These are phyloP conservation scores for Orchesella cincta DNA, from an alignment of 1,140 invertebrate genomes.

Conservation along the genomic window DNA sequence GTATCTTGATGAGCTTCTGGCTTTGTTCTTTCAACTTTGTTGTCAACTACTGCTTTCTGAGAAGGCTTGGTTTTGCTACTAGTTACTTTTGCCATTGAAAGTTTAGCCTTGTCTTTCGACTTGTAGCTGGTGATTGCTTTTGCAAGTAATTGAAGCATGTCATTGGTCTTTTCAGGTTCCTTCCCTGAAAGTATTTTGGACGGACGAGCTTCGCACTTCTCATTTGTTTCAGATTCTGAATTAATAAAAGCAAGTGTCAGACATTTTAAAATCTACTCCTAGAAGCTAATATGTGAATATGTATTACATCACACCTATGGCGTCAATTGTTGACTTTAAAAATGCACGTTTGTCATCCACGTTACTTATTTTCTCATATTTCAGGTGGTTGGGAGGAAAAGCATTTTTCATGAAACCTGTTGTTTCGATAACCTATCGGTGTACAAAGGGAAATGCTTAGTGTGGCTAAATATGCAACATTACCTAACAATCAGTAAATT, in stretches of 20 bases:
- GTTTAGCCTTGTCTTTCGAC: no score
- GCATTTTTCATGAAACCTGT: neutral
- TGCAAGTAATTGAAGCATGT: neutral
- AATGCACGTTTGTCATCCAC: neutral
- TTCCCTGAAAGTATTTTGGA: neutral
- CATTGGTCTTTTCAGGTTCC: constrained; percentile 12
- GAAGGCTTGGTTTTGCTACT: neutral
- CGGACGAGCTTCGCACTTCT: neutral
- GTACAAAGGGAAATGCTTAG: neutral
- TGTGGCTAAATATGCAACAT: neutral
- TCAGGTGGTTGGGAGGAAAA: neutral
- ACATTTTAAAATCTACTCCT: neutral
- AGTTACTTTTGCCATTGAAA: neutral
- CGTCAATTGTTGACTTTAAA: neutral
- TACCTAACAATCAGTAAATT: neutral
- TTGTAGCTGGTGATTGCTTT: constrained; percentile 3
- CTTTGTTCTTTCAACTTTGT: neutral
- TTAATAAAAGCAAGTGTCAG: neutral
- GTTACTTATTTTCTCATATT: neutral
- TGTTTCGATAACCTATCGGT: neutral
- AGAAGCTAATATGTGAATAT: neutral
- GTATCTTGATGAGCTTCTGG: neutral
- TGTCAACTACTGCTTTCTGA: neutral
- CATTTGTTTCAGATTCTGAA: neutral
- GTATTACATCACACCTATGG: neutral